Conservation (phyloP, 2,888 invertebrate species). For the Autographa gamma region DNA sequence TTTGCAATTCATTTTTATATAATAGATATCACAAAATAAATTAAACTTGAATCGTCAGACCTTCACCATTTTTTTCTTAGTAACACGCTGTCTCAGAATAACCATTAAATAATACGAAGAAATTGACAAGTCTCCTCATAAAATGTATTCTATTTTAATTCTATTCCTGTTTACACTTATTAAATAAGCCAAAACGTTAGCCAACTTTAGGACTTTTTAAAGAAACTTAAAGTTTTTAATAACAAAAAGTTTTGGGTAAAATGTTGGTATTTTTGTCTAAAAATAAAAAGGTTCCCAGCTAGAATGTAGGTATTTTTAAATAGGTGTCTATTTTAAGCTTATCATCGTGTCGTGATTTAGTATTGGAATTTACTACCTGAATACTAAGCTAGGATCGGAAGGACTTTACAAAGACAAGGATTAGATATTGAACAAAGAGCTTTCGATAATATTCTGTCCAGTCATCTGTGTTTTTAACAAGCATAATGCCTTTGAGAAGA, state of each 20-base stretch:
- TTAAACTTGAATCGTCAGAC: too few relatives aligned
- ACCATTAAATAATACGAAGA: background rate
- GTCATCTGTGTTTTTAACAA: background rate
- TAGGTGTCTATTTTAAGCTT: background rate
- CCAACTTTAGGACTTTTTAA: background rate
- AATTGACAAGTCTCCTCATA: background rate
- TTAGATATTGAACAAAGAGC: background rate
- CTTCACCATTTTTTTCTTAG: background rate
- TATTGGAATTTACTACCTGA: background rate
- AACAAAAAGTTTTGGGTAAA: background rate
- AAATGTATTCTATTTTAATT: background rate
- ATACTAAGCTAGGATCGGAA: background rate
- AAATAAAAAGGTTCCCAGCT: background rate
- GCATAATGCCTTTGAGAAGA: background rate
- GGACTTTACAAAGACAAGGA: background rate
- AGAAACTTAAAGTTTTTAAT: background rate
- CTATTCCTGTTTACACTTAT: background rate
- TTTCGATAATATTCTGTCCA: background rate
- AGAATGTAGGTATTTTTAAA: background rate
- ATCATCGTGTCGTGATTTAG: background rate
- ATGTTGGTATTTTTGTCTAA: too few relatives aligned
- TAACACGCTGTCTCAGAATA: background rate
- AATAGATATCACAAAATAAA: too few relatives aligned
- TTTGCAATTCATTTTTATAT: too few relatives aligned
- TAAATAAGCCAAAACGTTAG: background rate